Evolutionary conservation across 2,113 vertebrate species (phyloP).

Genomic region (Heterotilapia buettikoferi): DNA sequence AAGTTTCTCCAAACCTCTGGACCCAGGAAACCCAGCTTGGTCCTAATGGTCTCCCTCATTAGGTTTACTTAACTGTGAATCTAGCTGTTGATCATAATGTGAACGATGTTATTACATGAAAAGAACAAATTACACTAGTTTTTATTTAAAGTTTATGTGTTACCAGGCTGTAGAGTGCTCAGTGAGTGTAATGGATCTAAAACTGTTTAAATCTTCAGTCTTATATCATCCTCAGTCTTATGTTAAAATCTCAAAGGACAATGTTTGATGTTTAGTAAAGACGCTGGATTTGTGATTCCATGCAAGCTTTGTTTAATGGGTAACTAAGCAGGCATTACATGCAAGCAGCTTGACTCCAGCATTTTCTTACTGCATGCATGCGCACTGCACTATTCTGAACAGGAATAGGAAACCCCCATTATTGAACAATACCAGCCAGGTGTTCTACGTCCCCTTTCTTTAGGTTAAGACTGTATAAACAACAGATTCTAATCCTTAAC

Average conservation of each 20-base stretch:
- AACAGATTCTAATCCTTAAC: not conserved
- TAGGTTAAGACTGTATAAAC: not conserved
- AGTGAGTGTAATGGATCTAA: too few species aligned
- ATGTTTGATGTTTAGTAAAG: not conserved
- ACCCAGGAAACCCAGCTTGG: not conserved
- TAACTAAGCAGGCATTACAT: not conserved
- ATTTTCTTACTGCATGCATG: not conserved
- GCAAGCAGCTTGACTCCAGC: not conserved
- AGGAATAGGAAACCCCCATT: not conserved
- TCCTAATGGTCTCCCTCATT: too few species aligned
- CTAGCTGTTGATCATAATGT: too few species aligned
- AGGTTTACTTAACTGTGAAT: not conserved
- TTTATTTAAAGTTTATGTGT: not conserved
- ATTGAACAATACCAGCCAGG: not conserved
- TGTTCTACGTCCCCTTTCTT: not conserved
- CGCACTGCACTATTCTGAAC: not conserved
- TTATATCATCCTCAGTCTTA: too few species aligned
- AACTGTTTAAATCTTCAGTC: too few species aligned
- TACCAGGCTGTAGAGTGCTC: not conserved
- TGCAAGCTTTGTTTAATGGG: not conserved
- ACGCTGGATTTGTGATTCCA: not conserved
- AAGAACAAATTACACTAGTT: too few species aligned
- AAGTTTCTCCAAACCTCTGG: not conserved
- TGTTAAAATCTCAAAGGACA: not conserved
- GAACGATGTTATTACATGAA: too few species aligned